Conservation (phyloP, 2,888 invertebrate genomes). For the Apotomis capreana region DNA sequence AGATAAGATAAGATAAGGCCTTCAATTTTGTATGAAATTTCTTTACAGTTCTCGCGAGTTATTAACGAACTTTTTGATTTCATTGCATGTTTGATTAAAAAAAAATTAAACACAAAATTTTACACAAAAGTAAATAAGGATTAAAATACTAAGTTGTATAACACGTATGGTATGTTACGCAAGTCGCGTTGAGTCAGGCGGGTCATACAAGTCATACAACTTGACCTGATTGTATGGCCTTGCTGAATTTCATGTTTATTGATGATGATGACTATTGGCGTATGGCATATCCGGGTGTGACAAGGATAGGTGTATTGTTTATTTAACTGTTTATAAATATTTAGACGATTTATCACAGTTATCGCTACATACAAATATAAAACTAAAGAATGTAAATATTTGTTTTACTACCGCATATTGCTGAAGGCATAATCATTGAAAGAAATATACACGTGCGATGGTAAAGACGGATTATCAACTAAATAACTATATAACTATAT, state of each 20-base stretch:
- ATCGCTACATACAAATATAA: too few species aligned
- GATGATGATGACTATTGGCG: slow-evolving; percentile 8
- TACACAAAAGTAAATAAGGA: neutral
- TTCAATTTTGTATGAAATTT: too few species aligned
- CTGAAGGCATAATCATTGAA: too few species aligned
- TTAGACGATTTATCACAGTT: neutral
- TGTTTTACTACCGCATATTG: too few species aligned
- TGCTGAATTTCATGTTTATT: slow-evolving; percentile 29
- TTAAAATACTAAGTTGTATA: slow-evolving; percentile 17
- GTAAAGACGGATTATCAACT: too few species aligned
- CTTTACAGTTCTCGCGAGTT: too few species aligned
- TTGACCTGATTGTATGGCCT: slow-evolving; percentile 14
- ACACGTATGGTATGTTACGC: neutral
- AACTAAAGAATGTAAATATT: neutral
- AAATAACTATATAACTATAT: too few species aligned
- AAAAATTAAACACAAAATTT: neutral
- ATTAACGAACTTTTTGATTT: too few species aligned
- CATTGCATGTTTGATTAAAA: too few species aligned
- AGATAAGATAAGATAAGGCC: too few species aligned
- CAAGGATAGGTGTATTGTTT: slow-evolving; percentile 1
- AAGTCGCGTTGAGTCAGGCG: slow-evolving; percentile 3
- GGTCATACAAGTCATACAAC: slow-evolving; percentile 10
- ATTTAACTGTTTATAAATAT: neutral
- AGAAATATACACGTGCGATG: too few species aligned
- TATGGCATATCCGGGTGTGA: slow-evolving; percentile 4